Conservation (phyloP, 2,888 invertebrate species). For the Drosophila buzzatii region DNA sequence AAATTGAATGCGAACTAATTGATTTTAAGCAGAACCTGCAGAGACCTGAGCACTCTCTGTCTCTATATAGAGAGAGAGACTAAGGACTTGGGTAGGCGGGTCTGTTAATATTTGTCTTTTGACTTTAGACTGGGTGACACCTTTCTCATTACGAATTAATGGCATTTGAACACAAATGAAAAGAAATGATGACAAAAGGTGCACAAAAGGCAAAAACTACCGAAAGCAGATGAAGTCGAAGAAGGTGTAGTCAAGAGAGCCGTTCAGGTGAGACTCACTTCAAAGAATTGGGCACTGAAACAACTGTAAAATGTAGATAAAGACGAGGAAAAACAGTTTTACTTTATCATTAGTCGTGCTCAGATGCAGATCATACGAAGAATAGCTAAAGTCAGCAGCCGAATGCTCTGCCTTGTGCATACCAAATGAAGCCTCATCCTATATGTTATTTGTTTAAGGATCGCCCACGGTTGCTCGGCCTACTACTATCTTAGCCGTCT, state of each 20-base stretch:
- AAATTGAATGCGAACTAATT: conserved; percentile 70
- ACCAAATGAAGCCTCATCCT: conserved; percentile 58
- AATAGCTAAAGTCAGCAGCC: conserved; percentile 35
- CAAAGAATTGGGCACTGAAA: conserved; percentile 17
- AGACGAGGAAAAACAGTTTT: conserved; percentile 67
- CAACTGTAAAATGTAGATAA: conserved; percentile 26
- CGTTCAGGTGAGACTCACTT: conserved; percentile 36
- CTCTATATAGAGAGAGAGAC: background rate
- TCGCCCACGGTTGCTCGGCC: conserved; percentile 6
- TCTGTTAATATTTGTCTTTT: conserved; percentile 75
- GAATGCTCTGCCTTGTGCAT: conserved; percentile 61
- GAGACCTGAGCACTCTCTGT: background rate
- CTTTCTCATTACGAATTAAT: conserved; percentile 83
- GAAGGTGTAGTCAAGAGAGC: conserved; percentile 47
- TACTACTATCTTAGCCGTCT: conserved; percentile 33
- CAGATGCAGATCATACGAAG: conserved; percentile 43
- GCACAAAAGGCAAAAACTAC: conserved; percentile 46
- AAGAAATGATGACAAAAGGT: conserved; percentile 29
- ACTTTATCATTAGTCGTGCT: conserved; percentile 74
- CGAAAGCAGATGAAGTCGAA: conserved; percentile 4
- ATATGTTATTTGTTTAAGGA: conserved; percentile 62
- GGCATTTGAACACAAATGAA: conserved; percentile 56
- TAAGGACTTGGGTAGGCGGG: conserved; percentile 55
- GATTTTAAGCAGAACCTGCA: conserved; percentile 78
- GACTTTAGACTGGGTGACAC: conserved; percentile 74